These are phyloP conservation scores for Myzus persicae DNA, from an alignment of 1,140 invertebrate genomes.

Conservation along the genomic window DNA sequence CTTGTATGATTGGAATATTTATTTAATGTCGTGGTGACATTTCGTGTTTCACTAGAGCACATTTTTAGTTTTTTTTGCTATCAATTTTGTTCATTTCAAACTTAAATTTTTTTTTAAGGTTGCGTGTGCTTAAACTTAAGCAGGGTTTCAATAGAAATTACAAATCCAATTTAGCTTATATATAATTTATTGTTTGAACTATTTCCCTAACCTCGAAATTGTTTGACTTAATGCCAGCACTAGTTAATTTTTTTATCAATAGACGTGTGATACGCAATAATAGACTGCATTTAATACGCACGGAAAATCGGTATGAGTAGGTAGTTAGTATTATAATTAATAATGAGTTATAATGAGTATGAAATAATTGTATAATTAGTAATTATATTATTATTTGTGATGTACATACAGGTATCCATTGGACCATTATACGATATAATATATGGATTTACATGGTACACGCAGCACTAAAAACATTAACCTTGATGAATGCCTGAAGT, in stretches of 20 bases:
- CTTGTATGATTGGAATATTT: too few species aligned
- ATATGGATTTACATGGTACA: not conserved
- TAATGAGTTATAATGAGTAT: not conserved
- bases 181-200: not conserved
- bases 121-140: too few species aligned
- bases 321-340: not conserved
- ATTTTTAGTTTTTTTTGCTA: too few species aligned
- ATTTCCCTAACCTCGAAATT: not conserved
- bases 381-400: not conserved
- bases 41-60: too few species aligned
- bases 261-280: too few species aligned
- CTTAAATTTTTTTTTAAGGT: too few species aligned
- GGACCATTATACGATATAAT: not conserved
- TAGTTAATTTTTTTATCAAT: not conserved
- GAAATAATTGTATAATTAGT: not conserved
- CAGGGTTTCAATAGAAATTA: not conserved
- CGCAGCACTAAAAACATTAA: not conserved
- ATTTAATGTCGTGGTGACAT: too few species aligned
- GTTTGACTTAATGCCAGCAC: not conserved
- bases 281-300: too few species aligned
- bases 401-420: not conserved
- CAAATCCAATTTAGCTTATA: not conserved
- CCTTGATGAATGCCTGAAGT: not conserved
- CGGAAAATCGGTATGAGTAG: not conserved
- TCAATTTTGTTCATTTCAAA: too few species aligned